phyloP scores from a whole-genome alignment of 2,113 vertebrate species.

The Tautogolabrus adspersus region DNA sequence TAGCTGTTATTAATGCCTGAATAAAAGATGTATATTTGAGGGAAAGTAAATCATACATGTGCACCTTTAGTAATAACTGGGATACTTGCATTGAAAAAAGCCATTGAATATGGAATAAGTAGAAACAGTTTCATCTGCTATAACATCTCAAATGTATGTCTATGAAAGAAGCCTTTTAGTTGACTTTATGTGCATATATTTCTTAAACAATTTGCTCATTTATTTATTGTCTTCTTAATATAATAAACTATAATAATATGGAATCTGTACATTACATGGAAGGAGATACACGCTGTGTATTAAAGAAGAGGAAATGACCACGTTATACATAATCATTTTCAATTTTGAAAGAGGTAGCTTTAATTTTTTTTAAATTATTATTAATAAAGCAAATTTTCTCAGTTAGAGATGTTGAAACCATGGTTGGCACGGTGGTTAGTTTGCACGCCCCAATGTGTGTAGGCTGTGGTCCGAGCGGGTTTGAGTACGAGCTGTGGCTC shows the following conservation, averaged over 20 bases:
- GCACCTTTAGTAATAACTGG: not conserved
- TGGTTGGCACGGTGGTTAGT: no score
- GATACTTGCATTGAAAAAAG: not conserved
- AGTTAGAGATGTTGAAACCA: no score
- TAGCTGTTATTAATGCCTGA: not conserved
- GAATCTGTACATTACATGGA: not conserved
- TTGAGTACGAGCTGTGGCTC: no score
- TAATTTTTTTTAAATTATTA: no score
- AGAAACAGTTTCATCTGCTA: no score
- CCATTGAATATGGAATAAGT: not conserved
- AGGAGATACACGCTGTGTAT: not conserved
- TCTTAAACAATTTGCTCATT: not conserved
- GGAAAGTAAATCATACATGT: not conserved
- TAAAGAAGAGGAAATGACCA: not conserved
- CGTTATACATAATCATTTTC: not conserved
- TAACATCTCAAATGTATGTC: not conserved
- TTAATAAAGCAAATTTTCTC: no score
- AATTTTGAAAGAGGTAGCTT: not conserved
- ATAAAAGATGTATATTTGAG: no score
- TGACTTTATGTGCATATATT: not conserved
- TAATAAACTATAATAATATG: no score
- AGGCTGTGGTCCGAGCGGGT: no score
- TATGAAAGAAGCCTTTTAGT: not conserved
- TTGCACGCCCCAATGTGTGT: no score
- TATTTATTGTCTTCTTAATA: not conserved